These are phyloP conservation scores for Parazoanthus swiftii DNA, from an alignment of 92 coral and sea anemone genomes.

Conservation along the genomic window DNA sequence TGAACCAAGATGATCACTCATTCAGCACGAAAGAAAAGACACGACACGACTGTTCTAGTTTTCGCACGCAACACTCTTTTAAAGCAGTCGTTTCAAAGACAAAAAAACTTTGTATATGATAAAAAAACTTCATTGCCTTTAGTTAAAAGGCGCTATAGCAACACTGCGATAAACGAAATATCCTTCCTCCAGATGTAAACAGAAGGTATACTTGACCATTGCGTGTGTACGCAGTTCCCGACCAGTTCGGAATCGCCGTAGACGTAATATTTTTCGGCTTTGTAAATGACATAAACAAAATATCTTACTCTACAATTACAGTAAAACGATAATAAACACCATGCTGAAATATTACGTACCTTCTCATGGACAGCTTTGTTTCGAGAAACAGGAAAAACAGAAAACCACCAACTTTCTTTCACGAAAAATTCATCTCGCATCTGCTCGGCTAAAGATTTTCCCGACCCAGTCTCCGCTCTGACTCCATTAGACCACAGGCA, in stretches of 20 bases:
- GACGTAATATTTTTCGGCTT: neutral
- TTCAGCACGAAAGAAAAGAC: no score
- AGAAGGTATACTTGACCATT: neutral
- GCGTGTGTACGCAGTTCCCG: neutral
- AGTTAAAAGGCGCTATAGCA: neutral
- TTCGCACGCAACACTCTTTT: neutral
- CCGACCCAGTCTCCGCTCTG: slow-evolving; percentile 20
- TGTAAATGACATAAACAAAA: neutral
- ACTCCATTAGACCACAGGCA: neutral
- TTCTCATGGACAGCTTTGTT: neutral
- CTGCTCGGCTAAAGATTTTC: neutral
- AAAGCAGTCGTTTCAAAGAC: neutral
- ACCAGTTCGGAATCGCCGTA: neutral
- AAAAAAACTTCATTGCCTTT: neutral
- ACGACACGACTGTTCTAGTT: neutral
- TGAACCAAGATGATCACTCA: no score
- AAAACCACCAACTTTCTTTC: neutral
- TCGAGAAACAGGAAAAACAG: slow-evolving; percentile 21
- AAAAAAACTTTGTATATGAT: neutral
- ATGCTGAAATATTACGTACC: slow-evolving; percentile 1
- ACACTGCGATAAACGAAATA: neutral
- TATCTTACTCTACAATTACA: neutral
- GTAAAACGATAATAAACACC: neutral
- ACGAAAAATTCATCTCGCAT: neutral
- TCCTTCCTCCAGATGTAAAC: slow-evolving; percentile 30